These are phyloP conservation scores for Falco peregrinus DNA, from an alignment of 2,797 vertebrate genomes.

Conservation along the genomic window DNA sequence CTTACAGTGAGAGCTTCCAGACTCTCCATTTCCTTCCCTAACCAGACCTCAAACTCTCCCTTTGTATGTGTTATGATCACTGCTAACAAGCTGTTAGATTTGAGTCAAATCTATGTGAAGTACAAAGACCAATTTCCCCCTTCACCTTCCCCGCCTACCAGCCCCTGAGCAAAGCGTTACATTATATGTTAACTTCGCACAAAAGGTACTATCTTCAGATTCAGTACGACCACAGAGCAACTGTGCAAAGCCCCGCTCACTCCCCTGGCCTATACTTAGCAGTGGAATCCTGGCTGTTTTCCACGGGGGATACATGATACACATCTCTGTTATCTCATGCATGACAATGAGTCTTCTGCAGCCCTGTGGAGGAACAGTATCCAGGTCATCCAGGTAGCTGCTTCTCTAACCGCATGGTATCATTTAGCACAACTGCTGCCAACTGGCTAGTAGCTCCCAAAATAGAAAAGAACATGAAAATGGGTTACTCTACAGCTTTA, in stretches of 20 bases:
- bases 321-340: slow-evolving; percentile 38
- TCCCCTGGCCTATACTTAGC: slow-evolving; percentile 54
- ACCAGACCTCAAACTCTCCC: neutral
- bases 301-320: neutral
- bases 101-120: neutral
- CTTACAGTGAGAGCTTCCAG: neutral
- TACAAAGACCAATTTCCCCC: neutral
- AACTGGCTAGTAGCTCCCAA: neutral
- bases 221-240: slow-evolving; percentile 4
- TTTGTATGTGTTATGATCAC: neutral
- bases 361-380: slow-evolving; percentile 6
- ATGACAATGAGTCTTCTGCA: slow-evolving; percentile 33
- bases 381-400: slow-evolving; percentile 53
- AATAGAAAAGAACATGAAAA: neutral
- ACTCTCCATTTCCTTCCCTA: neutral
- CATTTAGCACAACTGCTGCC: neutral
- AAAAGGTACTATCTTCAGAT: slow-evolving; percentile 29
- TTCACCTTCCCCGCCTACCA: neutral
- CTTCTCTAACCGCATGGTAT: neutral
- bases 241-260: neutral
- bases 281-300: slow-evolving; percentile 57
- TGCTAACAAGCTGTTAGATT: neutral
- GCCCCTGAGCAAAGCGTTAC: fast-evolving
- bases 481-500: neutral
- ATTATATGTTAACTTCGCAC: neutral